Evolutionary conservation across 2,113 vertebrate species (phyloP).

Genomic region (Pseudolaguvia tuberculata): DNA sequence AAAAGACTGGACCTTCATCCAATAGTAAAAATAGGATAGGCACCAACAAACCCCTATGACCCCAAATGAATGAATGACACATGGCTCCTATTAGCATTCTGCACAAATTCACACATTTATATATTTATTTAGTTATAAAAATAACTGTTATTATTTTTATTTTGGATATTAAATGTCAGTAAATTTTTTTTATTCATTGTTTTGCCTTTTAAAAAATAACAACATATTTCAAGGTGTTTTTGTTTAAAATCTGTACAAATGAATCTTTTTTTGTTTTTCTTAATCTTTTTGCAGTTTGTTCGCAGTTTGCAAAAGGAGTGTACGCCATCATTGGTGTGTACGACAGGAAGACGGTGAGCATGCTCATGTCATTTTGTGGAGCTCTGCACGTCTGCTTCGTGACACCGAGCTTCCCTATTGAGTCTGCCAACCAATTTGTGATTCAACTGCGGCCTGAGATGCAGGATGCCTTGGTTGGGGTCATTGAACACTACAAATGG

Average conservation of each 20-base stretch:
- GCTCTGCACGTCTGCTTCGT: conserved; percentile 98
- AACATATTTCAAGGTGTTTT: no score
- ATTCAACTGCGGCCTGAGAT: conserved; percentile 95
- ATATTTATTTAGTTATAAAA: no score
- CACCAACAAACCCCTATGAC: no score
- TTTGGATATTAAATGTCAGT: no score
- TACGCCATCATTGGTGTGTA: conserved; percentile 99
- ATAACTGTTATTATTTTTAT: no score
- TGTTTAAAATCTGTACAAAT: not conserved
- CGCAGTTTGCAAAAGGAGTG: conserved; percentile 97
- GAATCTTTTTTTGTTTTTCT: not conserved
- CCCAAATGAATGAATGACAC: no score
- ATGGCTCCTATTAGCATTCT: no score
- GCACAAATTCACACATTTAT: no score
- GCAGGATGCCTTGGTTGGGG: conserved; percentile 90
- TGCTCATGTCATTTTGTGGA: conserved; percentile 97
- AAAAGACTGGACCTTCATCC: no score
- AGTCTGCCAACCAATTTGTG: conserved; percentile 96
- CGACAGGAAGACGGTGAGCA: conserved; percentile 94
- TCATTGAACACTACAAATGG: conserved; percentile 95
- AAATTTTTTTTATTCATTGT: no score
- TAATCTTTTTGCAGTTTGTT: conserved; percentile 79
- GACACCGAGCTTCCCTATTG: conserved; percentile 92
- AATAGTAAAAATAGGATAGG: no score
- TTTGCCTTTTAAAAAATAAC: no score